Conservation (phyloP, 92 coral and sea anemone species). For the Porites cylindrica region DNA sequence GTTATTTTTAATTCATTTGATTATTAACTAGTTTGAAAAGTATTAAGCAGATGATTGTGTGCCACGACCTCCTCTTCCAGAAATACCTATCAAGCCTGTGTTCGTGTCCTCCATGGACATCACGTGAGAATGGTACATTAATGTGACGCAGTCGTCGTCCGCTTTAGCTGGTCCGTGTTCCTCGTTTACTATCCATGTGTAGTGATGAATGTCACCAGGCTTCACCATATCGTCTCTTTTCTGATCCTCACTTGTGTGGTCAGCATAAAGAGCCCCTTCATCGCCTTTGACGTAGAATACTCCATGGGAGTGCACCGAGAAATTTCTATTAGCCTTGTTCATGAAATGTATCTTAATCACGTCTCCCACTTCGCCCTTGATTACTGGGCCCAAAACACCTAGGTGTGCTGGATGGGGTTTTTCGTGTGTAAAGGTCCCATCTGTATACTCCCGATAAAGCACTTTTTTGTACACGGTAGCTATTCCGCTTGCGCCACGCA, state of each 20-base stretch:
- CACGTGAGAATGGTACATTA: slow-evolving; percentile 86
- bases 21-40: not conserved
- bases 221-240: slow-evolving; percentile 71
- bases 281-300: slow-evolving; percentile 66
- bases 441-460: slow-evolving; percentile 84
- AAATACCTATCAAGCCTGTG: slow-evolving; percentile 77
- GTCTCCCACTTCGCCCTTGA: slow-evolving; percentile 92
- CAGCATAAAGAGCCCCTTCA: slow-evolving; percentile 76
- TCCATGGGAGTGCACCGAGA: slow-evolving; percentile 76
- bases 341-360: slow-evolving; percentile 79
- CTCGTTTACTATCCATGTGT: slow-evolving; percentile 67
- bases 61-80: too few relatives aligned
- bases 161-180: slow-evolving; percentile 73
- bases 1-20: too few relatives aligned
- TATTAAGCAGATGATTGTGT: not conserved
- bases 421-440: slow-evolving; percentile 63
- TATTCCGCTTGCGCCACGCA: slow-evolving; percentile 58
- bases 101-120: slow-evolving; percentile 65
- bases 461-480: slow-evolving; percentile 84
- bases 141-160: slow-evolving; percentile 81
- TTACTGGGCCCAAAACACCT: slow-evolving; percentile 89
- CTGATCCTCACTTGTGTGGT: slow-evolving; percentile 47
- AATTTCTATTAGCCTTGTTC: slow-evolving; percentile 66
- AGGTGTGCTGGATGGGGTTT: slow-evolving; percentile 82
- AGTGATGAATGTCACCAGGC: slow-evolving; percentile 48